phyloP scores from a whole-genome alignment of 1,140 invertebrate species.

The Gonioctena quinquepunctata region DNA sequence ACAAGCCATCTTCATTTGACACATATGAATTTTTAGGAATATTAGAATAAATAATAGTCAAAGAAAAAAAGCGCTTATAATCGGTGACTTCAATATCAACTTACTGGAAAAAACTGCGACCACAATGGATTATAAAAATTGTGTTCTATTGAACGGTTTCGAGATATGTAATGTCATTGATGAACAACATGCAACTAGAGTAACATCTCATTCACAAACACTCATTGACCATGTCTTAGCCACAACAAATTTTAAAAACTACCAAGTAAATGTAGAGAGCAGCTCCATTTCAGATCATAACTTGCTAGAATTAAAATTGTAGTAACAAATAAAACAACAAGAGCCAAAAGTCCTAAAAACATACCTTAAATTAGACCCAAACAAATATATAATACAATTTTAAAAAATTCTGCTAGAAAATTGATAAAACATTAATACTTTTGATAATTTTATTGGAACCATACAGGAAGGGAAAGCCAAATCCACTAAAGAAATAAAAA shows the following conservation, averaged over 20 bases:
- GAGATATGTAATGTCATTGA: background rate
- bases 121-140: background rate
- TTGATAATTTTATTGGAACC: background rate
- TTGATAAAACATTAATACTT: background rate
- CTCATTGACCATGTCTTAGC: background rate
- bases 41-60: too few species aligned
- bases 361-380: background rate
- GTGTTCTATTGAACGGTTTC: background rate
- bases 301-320: too few species aligned
- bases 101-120: too few species aligned
- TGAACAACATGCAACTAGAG: too few species aligned
- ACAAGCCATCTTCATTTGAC: background rate
- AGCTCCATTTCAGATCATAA: too few species aligned
- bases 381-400: background rate
- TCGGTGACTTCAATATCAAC: too few species aligned
- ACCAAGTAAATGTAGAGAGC: too few species aligned
- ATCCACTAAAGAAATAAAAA: background rate
- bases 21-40: too few species aligned
- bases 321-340: too few species aligned
- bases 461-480: background rate
- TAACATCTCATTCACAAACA: too few species aligned
- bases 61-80: too few species aligned
- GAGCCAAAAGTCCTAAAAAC: background rate
- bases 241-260: background rate
- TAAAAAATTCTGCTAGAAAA: background rate